Conservation (phyloP, 2,888 invertebrate genomes). For the Diachrysia chrysitis region DNA sequence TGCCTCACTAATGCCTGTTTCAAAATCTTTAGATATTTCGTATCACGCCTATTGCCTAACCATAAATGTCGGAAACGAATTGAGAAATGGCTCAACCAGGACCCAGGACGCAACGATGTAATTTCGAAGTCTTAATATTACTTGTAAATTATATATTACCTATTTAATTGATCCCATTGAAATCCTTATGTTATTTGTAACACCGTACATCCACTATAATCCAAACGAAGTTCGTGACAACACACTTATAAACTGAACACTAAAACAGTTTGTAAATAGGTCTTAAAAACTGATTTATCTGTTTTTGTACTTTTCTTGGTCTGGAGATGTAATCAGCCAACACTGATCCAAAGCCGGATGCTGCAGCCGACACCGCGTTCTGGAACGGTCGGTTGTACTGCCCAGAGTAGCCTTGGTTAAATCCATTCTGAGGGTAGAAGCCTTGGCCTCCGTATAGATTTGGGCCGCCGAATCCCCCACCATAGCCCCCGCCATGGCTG, state of each 20-base stretch:
- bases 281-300: constrained; percentile 78
- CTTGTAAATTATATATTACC: neutral
- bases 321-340: constrained; percentile 82
- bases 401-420: constrained; percentile 48
- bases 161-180: neutral
- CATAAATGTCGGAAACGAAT: no score
- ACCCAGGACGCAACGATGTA: no score
- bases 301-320: constrained; percentile 77
- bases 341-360: constrained; percentile 87
- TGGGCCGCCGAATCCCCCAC: constrained; percentile 48
- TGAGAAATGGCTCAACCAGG: no score
- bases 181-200: neutral
- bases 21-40: constrained; percentile 22
- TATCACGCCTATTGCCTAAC: neutral
- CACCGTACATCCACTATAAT: neutral
- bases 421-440: constrained; percentile 46
- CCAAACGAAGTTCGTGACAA: neutral
- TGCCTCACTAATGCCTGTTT: constrained; percentile 29
- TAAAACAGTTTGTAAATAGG: constrained; percentile 81
- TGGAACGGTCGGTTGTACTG: constrained; percentile 73
- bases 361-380: constrained; percentile 78
- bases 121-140: neutral
- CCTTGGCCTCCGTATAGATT: constrained; percentile 53
- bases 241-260: constrained; percentile 21
- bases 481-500: constrained; percentile 51